These are phyloP conservation scores for Villa cingulata DNA, from an alignment of 2,888 invertebrate genomes.

Conservation along the genomic window DNA sequence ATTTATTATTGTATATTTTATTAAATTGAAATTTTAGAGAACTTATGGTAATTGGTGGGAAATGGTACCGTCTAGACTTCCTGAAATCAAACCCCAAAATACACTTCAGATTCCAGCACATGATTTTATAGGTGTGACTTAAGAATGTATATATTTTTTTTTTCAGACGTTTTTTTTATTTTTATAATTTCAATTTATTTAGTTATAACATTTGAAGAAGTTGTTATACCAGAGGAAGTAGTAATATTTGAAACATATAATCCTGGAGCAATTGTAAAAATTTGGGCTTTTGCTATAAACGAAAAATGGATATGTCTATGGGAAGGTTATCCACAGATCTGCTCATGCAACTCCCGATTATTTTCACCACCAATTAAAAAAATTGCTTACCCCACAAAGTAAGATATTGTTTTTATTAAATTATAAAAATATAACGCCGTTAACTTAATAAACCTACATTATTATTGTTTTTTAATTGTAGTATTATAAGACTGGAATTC, in stretches of 20 bases:
- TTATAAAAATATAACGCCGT: too few relatives aligned
- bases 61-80: constrained; percentile 54
- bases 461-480: constrained; percentile 30
- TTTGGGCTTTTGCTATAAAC: constrained; percentile 50
- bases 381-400: constrained; percentile 44
- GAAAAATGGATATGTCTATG: constrained; percentile 60
- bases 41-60: constrained; percentile 80
- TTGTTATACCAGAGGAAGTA: constrained; percentile 38
- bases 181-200: constrained; percentile 14
- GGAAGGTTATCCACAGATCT: constrained; percentile 50
- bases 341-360: constrained; percentile 50
- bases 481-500: constrained; percentile 71
- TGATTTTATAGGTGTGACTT: constrained; percentile 59
- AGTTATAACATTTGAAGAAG: constrained; percentile 33
- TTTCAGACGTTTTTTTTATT: background rate
- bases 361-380: constrained; percentile 60
- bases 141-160: background rate
- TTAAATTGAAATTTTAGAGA: constrained; percentile 51
- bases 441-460: background rate
- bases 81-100: constrained; percentile 63
- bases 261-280: constrained; percentile 67
- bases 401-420: constrained; percentile 12
- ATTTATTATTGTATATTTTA: background rate
- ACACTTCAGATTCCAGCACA: constrained; percentile 50
- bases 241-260: constrained; percentile 75